Percentiles rank a stretch among this genome's conserved stretches.
phyloP scores from a whole-genome alignment of 2,113 vertebrate genomes.

The Emberiza fucata region DNA sequence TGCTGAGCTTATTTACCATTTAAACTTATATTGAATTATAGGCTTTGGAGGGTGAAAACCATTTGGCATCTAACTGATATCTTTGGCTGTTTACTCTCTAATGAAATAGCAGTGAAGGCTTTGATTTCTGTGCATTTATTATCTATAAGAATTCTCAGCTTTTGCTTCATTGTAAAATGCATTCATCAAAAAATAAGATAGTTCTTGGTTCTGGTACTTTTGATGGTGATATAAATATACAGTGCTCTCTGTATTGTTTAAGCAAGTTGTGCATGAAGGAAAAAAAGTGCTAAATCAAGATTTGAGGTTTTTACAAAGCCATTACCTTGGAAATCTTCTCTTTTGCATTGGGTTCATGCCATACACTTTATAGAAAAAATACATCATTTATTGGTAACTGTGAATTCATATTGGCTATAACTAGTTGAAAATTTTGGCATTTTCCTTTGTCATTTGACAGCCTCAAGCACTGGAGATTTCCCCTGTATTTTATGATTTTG shows the following conservation, averaged over 20 bases:
- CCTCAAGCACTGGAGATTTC: not conserved
- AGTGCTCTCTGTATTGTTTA: not conserved
- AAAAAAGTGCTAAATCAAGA: not conserved
- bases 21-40: not conserved
- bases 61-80: not conserved
- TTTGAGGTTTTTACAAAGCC: not conserved
- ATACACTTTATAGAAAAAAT: slow-evolving; percentile 18
- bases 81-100: not conserved
- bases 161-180: not conserved
- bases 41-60: not conserved
- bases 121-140: not conserved
- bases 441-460: not conserved
- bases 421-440: not conserved
- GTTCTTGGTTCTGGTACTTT: not conserved
- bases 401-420: not conserved
- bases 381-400: not conserved
- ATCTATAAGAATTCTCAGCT: not conserved
- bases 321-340: not conserved
- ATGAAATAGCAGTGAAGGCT: not conserved
- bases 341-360: not conserved
- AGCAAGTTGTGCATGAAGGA: not conserved
- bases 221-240: not conserved
- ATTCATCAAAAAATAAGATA: not conserved
- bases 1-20: slow-evolving; percentile 17
- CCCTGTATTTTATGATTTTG: not conserved